These are phyloP conservation scores for Porites lutea DNA, from an alignment of 64 coral and sea anemone species.

Conservation along the genomic window DNA sequence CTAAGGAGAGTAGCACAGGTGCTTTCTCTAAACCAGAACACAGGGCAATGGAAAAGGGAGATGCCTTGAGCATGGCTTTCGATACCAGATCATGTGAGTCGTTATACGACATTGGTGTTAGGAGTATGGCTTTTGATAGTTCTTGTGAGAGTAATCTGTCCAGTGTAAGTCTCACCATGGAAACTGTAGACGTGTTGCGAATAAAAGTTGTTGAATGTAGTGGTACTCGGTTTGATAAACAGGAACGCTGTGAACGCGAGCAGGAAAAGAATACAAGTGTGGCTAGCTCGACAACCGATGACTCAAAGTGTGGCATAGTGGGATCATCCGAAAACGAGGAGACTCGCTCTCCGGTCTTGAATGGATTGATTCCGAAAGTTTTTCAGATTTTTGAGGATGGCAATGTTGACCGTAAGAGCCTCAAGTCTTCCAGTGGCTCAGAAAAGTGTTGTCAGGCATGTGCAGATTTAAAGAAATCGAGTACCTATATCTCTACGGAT, in stretches of 20 bases:
- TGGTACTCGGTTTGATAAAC: background rate
- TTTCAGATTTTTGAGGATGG: background rate
- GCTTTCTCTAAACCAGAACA: background rate
- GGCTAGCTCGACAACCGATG: background rate
- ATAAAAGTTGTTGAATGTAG: background rate
- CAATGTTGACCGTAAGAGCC: background rate
- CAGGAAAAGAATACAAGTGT: background rate
- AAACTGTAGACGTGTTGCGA: background rate
- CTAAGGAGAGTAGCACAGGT: background rate
- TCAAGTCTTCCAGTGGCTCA: background rate
- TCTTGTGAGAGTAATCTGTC: constrained; percentile 11
- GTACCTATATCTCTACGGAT: background rate
- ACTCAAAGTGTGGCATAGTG: background rate
- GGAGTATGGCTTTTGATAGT: background rate
- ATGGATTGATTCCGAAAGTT: constrained; percentile 12
- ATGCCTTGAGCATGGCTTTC: background rate
- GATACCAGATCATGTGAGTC: background rate
- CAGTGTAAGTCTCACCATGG: constrained; percentile 9
- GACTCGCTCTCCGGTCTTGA: background rate
- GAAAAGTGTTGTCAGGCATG: background rate
- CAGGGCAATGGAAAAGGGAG: background rate
- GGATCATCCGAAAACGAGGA: background rate
- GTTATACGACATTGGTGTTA: background rate
- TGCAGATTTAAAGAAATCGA: background rate
- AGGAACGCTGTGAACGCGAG: background rate